These are phyloP conservation scores for Callimorpha dominula DNA, from an alignment of 2,888 invertebrate species.

Conservation along the genomic window DNA sequence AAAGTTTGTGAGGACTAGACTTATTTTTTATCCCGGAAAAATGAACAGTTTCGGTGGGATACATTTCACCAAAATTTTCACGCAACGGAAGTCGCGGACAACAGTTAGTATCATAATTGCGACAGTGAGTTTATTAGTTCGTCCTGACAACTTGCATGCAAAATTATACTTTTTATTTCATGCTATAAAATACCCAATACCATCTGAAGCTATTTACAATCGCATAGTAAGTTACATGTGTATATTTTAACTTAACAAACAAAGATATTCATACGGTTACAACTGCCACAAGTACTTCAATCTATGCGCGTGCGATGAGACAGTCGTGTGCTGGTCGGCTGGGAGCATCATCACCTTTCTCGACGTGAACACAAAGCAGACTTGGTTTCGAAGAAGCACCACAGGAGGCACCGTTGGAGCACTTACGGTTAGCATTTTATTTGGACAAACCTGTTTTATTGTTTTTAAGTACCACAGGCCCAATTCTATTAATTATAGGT, in stretches of 20 bases:
- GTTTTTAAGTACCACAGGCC: too few species aligned
- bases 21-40: too few species aligned
- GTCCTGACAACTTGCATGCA: too few species aligned
- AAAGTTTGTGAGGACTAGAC: too few species aligned
- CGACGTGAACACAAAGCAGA: conserved; percentile 88
- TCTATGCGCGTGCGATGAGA: conserved; percentile 91
- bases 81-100: too few species aligned
- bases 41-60: too few species aligned
- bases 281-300: conserved; percentile 94
- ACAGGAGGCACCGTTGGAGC: conserved; percentile 94
- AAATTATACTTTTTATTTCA: too few species aligned
- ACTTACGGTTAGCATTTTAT: conserved; percentile 85
- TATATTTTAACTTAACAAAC: conserved; percentile 46
- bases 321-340: conserved; percentile 92
- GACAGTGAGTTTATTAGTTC: too few species aligned
- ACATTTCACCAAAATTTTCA: too few species aligned
- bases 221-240: not conserved
- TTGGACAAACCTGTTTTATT: too few species aligned
- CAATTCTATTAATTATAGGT: too few species aligned
- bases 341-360: conserved; percentile 94
- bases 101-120: too few species aligned
- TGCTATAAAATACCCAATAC: not conserved
- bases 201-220: not conserved
- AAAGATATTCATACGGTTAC: conserved; percentile 94
- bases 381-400: conserved; percentile 91